Evolutionary conservation across 2,797 vertebrate genomes (phyloP).

Genomic region (Pelochelys cantorii): DNA sequence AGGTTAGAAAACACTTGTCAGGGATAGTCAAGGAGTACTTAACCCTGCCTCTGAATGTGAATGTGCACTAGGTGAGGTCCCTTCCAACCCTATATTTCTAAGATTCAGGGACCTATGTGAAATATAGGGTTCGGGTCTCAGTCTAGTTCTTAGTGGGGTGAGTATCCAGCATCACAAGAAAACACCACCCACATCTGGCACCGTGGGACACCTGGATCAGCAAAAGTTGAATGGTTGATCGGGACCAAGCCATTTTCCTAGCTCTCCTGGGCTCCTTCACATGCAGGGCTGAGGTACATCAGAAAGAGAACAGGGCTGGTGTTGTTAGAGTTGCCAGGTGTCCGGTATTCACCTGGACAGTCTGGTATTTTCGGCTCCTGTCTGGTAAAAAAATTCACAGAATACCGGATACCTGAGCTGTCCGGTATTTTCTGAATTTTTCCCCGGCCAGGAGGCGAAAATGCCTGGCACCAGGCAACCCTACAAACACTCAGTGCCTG

Average conservation of each 20-base stretch:
- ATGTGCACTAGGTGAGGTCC: not conserved
- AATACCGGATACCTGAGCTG: too few species aligned
- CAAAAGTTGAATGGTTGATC: not conserved
- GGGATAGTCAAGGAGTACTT: not conserved
- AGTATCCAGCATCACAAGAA: not conserved
- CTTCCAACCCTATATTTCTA: not conserved
- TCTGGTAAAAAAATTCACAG: too few species aligned
- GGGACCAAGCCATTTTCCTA: not conserved
- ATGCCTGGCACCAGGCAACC: too few species aligned
- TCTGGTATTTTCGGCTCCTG: too few species aligned
- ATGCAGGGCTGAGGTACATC: not conserved
- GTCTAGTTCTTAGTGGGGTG: not conserved
- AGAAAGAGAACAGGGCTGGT: not conserved
- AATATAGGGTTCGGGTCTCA: not conserved
- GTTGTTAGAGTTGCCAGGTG: too few species aligned
- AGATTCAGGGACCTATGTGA: not conserved
- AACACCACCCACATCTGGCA: not conserved
- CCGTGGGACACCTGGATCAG: not conserved
- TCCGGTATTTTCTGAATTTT: too few species aligned
- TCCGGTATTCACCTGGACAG: too few species aligned
- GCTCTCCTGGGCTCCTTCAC: not conserved
- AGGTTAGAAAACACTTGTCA: not conserved
- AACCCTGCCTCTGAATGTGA: not conserved
- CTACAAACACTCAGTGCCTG: too few species aligned
- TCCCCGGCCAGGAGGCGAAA: too few species aligned